Evolutionary conservation across 1,140 invertebrate genomes (phyloP), one percentile per base, ranked within the genome.

Genomic region (Andrena cerasifolii): DNA sequence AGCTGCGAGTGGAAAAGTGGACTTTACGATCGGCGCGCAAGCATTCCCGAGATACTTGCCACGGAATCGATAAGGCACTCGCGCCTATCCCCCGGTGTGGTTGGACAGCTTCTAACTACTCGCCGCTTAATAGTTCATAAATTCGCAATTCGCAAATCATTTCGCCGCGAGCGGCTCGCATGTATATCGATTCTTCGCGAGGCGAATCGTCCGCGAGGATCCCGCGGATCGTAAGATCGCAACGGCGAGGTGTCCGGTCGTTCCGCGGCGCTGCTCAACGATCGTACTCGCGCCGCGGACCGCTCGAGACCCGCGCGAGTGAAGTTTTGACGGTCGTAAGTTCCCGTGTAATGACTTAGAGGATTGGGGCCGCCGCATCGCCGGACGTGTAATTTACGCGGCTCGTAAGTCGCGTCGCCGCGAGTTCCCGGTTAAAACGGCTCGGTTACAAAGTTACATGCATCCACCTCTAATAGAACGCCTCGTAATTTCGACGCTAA

Each of bases 401-500:
- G 49, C 75, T 78, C 75, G 75, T 78, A 78, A 76, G 63, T 76
- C 73, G 65, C 51, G 49, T 6, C 49, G 31, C 33, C 21, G 33
- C 26, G 16, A 6, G 31, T 12, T 16, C 45, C 16, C 2, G 12
- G n/a, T 10, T 31, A 18, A 33, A 56, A 74, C 61, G 65, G 21
- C 43, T 33, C 31, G 33, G 61, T 77, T 77, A 70, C 74, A 77
- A 77, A 70, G 74, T 70, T 67, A 33, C 74, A 51, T 8, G 66
- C 40, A 14, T 56, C 53, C 53, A 3, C 65, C 40, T 49, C n/a
- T 62, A 28, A 61, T 72, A 72, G 28, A 72, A 47, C 65, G 40
- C 40, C 74, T 77, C 74, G 65, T 77, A 77, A 77, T 77, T 77
- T 70, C 54, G 65, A 56, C 65, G 74, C 74, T 77, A 77, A 77